Percentiles rank a stretch among this genome's conserved stretches.
phyloP scores from a whole-genome alignment of 1,140 invertebrate genomes.

The Amphibalanus amphitrite region DNA sequence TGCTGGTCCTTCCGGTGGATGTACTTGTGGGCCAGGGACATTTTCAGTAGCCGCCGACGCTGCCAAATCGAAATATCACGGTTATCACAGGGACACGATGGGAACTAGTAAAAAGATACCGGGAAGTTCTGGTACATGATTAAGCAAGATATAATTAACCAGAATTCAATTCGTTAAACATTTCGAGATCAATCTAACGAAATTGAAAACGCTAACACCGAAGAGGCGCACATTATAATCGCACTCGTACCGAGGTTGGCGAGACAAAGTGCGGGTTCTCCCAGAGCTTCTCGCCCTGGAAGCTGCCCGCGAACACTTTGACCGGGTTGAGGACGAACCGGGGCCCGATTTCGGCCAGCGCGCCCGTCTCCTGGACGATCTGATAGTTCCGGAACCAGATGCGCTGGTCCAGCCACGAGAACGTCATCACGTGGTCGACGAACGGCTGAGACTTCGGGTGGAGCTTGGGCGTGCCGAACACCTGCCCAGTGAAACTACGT shows the following conservation, averaged over 20 bases:
- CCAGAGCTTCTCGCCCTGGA: conserved; percentile 79
- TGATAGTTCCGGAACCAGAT: conserved; percentile 99
- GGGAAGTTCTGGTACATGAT: too few relatives aligned
- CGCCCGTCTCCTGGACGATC: conserved; percentile 88
- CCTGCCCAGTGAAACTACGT: too few relatives aligned
- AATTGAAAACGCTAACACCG: too few relatives aligned
- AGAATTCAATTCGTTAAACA: too few relatives aligned
- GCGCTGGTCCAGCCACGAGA: conserved; percentile 75
- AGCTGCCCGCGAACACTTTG: conserved; percentile 83
- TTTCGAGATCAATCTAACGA: too few relatives aligned
- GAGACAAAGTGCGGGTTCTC: conserved; percentile 84
- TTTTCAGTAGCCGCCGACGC: background rate
- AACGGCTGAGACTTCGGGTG: conserved; percentile 99
- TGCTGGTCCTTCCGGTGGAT: background rate
- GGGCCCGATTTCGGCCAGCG: conserved; percentile 88
- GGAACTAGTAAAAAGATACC: too few relatives aligned
- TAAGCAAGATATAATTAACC: too few relatives aligned
- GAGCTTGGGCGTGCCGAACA: conserved; percentile 83
- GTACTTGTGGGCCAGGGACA: background rate
- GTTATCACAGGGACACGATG: too few relatives aligned
- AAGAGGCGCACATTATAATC: too few relatives aligned
- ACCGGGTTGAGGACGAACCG: conserved; percentile 92
- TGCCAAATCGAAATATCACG: background rate
- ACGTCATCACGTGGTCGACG: conserved; percentile 91
- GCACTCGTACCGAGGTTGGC: conserved; percentile 70